A percentile compares a stretch with the other conserved stretches of the same genome.
Conservation (phyloP, 2,888 invertebrate genomes). For the Perithous albicinctus region DNA sequence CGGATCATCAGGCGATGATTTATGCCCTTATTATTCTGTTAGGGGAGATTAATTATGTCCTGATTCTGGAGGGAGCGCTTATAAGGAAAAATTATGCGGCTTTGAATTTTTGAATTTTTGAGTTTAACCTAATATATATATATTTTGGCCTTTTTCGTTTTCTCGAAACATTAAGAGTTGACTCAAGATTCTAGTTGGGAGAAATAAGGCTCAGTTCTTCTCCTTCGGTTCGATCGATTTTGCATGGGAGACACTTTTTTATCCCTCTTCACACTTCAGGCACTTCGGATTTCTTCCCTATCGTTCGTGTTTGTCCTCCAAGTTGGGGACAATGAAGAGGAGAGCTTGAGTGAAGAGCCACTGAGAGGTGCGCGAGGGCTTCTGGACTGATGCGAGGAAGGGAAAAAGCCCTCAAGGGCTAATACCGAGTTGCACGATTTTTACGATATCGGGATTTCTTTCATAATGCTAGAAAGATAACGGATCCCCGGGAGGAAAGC, state of each 20-base stretch:
- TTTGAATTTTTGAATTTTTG: too few species aligned
- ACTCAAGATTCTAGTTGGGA: neutral
- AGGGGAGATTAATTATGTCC: too few species aligned
- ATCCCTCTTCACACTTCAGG: neutral
- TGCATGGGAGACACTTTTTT: neutral
- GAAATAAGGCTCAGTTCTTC: neutral
- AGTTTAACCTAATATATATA: too few species aligned
- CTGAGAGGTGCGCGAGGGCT: neutral
- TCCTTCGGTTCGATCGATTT: neutral
- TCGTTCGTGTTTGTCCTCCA: conserved; percentile 7
- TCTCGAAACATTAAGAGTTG: neutral
- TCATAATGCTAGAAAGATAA: neutral
- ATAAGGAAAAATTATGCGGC: too few species aligned
- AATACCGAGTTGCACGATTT: neutral
- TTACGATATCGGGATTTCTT: conserved; percentile 22
- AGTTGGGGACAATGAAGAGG: conserved; percentile 31
- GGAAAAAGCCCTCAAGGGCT: conserved; percentile 6
- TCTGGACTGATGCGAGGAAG: neutral
- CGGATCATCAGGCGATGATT: too few species aligned
- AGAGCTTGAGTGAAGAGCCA: neutral
- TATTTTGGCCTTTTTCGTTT: neutral
- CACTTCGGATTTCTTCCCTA: neutral
- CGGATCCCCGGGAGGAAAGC: neutral
- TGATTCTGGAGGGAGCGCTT: too few species aligned
- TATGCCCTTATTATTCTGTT: too few species aligned